Percentiles rank a stretch among this genome's conserved stretches.
Evolutionary conservation across 2,797 vertebrate species (phyloP).

Genomic region (Natrix natrix): DNA sequence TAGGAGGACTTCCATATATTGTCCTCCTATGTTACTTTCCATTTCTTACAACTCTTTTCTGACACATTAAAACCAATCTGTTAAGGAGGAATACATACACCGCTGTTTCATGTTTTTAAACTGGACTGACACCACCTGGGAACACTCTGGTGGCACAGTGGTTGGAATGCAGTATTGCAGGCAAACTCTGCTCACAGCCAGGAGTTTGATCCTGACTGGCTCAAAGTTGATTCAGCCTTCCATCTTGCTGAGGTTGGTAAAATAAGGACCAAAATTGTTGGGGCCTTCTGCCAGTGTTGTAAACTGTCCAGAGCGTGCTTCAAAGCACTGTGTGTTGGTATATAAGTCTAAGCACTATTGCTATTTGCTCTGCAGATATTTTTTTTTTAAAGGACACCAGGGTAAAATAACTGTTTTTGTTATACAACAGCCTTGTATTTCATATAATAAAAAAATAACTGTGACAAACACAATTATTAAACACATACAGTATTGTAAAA

Average conservation of each 20-base stretch:
- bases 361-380: background rate
- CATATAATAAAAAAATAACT: background rate
- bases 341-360: background rate
- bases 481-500: background rate
- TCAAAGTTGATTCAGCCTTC: background rate
- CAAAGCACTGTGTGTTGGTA: background rate
- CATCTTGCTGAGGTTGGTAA: background rate
- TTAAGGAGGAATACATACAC: background rate
- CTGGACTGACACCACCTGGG: background rate
- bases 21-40: background rate
- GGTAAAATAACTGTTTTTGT: background rate
- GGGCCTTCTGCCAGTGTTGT: background rate
- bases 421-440: background rate
- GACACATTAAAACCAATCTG: background rate
- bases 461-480: background rate
- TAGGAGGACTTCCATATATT: background rate
- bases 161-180: background rate
- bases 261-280: background rate
- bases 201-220: background rate
- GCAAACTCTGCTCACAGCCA: background rate
- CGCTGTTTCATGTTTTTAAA: background rate
- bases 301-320: background rate
- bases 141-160: background rate
- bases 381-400: background rate
- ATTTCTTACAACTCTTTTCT: background rate